Evolutionary conservation across 2,888 invertebrate genomes (phyloP).

Genomic region (Serrognathus titanus): DNA sequence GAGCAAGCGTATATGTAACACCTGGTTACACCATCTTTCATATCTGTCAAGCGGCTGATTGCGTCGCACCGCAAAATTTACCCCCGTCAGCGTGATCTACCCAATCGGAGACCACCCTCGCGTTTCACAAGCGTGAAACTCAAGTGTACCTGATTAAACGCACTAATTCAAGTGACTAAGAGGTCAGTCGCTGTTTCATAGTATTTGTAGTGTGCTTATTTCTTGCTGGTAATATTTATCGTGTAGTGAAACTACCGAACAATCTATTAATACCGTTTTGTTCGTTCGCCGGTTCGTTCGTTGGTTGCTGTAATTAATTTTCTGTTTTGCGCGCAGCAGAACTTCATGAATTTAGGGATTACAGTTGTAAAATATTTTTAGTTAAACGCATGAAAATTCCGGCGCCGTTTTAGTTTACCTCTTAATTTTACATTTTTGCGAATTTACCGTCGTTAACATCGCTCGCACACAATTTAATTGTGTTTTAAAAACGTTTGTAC

Average conservation of each 20-base stretch:
- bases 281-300: background rate
- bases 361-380: slow-evolving; percentile 3
- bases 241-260: slow-evolving; percentile 1
- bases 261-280: slow-evolving; percentile 8
- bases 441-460: slow-evolving; percentile 2
- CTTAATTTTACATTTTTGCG: slow-evolving; percentile 2
- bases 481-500: slow-evolving; percentile 1
- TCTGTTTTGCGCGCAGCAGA: slow-evolving; percentile 11
- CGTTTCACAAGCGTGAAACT: slow-evolving; percentile 11
- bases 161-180: slow-evolving; percentile 24
- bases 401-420: slow-evolving; percentile 7
- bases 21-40: slow-evolving; percentile 39
- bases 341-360: slow-evolving; percentile 13
- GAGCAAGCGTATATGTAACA: slow-evolving; percentile 38
- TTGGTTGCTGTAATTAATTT: slow-evolving; percentile 13
- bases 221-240: slow-evolving; percentile 6
- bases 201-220: slow-evolving; percentile 4
- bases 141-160: slow-evolving; percentile 21
- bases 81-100: slow-evolving; percentile 26
- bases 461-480: slow-evolving; percentile 1
- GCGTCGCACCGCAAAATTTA: slow-evolving; percentile 40
- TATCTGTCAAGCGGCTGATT: slow-evolving; percentile 39
- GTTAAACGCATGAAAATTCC: slow-evolving; percentile 2
- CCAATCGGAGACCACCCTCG: slow-evolving; percentile 19
- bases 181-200: slow-evolving; percentile 16